Evolutionary conservation across 2,113 vertebrate species (phyloP), one percentile per base, ranked within the genome.

Genomic region (Grantiella picta): DNA sequence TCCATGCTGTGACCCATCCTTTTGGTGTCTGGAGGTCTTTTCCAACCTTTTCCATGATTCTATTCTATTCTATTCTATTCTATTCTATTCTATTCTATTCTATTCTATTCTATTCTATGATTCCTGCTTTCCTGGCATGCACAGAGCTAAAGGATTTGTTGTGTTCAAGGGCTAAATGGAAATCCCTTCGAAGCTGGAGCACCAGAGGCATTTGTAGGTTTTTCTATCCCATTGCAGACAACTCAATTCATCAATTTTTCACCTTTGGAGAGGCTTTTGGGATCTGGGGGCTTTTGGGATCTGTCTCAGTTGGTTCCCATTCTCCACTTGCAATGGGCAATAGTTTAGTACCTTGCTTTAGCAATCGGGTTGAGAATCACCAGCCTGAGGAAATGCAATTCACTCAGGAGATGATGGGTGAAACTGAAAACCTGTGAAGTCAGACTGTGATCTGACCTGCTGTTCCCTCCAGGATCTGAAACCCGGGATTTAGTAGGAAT

Each of bases 311-410:
- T 31, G 10, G 6, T 16, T 86, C 14, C 53, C 12, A 4, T 31
- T 75, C 24, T 10, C 8, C 10, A 15, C 2, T 17, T 3, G 1
- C 19, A 18, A 12, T 1, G 54, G 12, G 9, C 7, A 45, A 9
- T 19, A 42, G 9, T 38, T 81, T 13, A 6, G 8, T 54, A 31
- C 29, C 27, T 63, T 44, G 8, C 3, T 31, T 42, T 71, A 36
- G 31, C 36, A 76, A 16, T 11, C 44, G 50, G 35, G 15, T 19
- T 44, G 31, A 49, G 76, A 85, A 40, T 35, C n/a, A 72, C 17
- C 63, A 57, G 18, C 44, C 17, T 0, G 0, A 49, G 47, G 31
- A 24, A 72, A 40, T 40, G 17, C 1, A 6, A 12, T 15, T 20
- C 27, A 15, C 38, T 68, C 42, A 35, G 45, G 61, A 65, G 25